Evolutionary conservation across 2,797 vertebrate species (phyloP).

Genomic region (Hydrocynus forskahlii): DNA sequence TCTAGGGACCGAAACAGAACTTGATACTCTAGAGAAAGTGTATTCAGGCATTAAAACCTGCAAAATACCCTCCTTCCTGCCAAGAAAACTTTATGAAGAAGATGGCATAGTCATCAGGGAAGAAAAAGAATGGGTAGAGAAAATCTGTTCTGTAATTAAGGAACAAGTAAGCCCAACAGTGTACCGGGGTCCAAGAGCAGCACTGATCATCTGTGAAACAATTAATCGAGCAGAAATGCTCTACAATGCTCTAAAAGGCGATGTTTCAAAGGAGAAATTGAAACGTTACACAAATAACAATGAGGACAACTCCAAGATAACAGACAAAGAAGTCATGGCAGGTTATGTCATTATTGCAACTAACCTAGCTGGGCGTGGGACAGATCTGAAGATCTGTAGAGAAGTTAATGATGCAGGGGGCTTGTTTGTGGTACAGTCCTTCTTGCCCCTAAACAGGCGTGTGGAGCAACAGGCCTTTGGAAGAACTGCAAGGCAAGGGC

Average conservation of each 20-base stretch:
- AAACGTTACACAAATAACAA: slow-evolving; percentile 70
- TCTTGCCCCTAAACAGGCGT: slow-evolving; percentile 66
- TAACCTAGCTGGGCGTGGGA: slow-evolving; percentile 72
- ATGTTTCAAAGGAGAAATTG: neutral
- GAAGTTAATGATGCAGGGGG: slow-evolving; percentile 56
- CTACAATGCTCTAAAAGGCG: neutral
- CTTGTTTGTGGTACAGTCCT: slow-evolving; percentile 70
- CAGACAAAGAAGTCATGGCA: slow-evolving; percentile 19
- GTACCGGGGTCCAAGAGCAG: slow-evolving; percentile 63
- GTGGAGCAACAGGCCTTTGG: slow-evolving; percentile 61
- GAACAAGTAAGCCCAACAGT: slow-evolving; percentile 24
- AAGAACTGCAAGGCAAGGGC: slow-evolving; percentile 71
- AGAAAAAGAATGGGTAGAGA: slow-evolving; percentile 62
- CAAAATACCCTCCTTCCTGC: slow-evolving; percentile 69
- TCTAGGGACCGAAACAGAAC: slow-evolving; percentile 67
- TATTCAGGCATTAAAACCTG: slow-evolving; percentile 64
- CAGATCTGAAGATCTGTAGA: slow-evolving; percentile 56
- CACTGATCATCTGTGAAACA: slow-evolving; percentile 69
- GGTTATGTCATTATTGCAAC: slow-evolving; percentile 71
- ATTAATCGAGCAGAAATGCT: slow-evolving; percentile 62
- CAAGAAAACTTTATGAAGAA: slow-evolving; percentile 71
- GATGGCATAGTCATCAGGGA: slow-evolving; percentile 48
- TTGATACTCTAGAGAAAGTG: slow-evolving; percentile 62
- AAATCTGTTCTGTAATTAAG: slow-evolving; percentile 57
- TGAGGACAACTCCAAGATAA: slow-evolving; percentile 59